Conservation (phyloP, 2,888 invertebrate genomes). For the Pristionchus mayeri region DNA sequence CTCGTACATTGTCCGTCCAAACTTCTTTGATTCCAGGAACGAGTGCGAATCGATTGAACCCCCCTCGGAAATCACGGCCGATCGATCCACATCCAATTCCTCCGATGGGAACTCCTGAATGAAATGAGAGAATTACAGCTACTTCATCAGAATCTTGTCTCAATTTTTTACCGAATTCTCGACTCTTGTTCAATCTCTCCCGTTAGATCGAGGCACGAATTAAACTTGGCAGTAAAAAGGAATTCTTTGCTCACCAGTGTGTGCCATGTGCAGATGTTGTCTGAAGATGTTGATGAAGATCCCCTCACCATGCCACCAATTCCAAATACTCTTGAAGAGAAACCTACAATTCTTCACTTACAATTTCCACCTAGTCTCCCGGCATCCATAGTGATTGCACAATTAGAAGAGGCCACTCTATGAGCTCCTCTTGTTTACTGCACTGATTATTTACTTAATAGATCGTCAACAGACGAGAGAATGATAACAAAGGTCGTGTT, state of each 20-base stretch:
- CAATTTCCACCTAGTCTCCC: no score
- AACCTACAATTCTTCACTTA: slow-evolving; percentile 53
- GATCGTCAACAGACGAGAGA: no score
- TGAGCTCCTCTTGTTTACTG: no score
- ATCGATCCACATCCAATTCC: slow-evolving; percentile 84
- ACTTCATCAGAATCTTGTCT: no score
- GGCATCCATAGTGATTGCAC: no score
- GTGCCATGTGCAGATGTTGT: slow-evolving; percentile 76
- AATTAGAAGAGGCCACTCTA: no score
- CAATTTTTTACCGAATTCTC: no score
- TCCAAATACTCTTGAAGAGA: slow-evolving; percentile 54
- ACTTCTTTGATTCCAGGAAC: slow-evolving; percentile 91
- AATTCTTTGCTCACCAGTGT: slow-evolving; percentile 75
- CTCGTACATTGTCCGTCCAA: slow-evolving; percentile 79
- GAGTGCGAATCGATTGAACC: slow-evolving; percentile 91
- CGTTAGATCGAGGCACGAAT: no score
- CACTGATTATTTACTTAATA: no score
- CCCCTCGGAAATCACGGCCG: slow-evolving; percentile 88
- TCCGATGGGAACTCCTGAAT: slow-evolving; percentile 64
- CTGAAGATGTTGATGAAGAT: slow-evolving; percentile 77
- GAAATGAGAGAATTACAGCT: not conserved
- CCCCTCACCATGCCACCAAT: slow-evolving; percentile 74
- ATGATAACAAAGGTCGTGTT: no score
- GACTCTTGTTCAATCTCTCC: no score
- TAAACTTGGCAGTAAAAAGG: not conserved